Evolutionary conservation across 2,797 vertebrate species (phyloP), one percentile per base, ranked within the genome.

Genomic region (Morus bassanus): DNA sequence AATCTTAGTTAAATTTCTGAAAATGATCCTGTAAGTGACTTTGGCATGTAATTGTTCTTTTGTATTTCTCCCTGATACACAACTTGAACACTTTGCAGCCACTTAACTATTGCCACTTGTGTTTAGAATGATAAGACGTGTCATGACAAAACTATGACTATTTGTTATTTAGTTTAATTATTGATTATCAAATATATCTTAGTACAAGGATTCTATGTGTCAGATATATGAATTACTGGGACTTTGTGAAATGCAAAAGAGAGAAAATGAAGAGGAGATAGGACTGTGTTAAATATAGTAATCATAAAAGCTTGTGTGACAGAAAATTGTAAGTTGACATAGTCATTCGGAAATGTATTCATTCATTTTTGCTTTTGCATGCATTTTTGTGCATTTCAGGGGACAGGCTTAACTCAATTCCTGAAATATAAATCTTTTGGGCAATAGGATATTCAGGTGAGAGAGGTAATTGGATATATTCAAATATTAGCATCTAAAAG

Each of bases 331-430:
- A 85, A 93, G 60, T n/a, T 74, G 89, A 76, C 21, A n/a, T 31
- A 41, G 61, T 73, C 57, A 68, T 70, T 95, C 92, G 53, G 75
- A 92, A 93, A 92, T 60, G 27, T 24, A 76, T 88, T 95, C 13
- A 80, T 89, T 83, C 11, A 30, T 89, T 94, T 95, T 80, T 95
- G 90, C 88, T 80, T 91, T 93, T 75, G 37, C 63, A 28, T 74
- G 80, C 64, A 56, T 73, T 93, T 93, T 87, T 85, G 43, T 70
- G 74, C 37, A 80, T 87, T 95, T 83, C 54, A 93, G 68, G 63
- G 63, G 68, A 85, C 41, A 43, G 61, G 45, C 33, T 56, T 85
- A 90, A 87, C 53, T 91, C 7, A 4, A 56, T 78, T 74, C 50
- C 68, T 18, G 53, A 74, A 88, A 80, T 61, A 54, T 5, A 88